Evolutionary conservation across 2,888 invertebrate species (phyloP), one percentile per base, ranked within the genome.

Genomic region (Ormyrus thymus): DNA sequence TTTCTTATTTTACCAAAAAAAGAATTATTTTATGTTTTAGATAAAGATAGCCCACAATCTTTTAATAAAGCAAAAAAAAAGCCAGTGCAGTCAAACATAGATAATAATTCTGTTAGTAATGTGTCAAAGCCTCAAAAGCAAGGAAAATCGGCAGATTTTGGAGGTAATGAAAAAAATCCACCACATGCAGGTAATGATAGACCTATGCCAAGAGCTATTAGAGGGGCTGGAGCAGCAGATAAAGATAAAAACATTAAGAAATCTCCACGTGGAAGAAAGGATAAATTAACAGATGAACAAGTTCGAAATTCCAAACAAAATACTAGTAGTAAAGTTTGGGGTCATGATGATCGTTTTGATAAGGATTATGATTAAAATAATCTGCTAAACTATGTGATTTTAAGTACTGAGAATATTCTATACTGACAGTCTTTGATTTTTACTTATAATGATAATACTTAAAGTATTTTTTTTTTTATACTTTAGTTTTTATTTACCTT

Each of bases 311-410:
- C 85, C 0, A 82, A 83, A 62, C 83, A 81, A 76, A 84, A 84
- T 71, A 85, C 81, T 7, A 81, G 80, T 8, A 85, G 82, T 9
- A 84, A 85, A 77, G 83, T 77, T 72, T 86, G 85, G 85, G 86
- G 84, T 58, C 86, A 86, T 48, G 86, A 86, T 51, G 86, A 86
- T 81, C 83, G 86, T 55, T 86, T 86, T 81, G 84, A 86, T 45
- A 85, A 84, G 56, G 83, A 86, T 81, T 86, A 86, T 72, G 82
- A 79, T 59, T 84, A 79, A 82, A 75, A 10, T 29, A 29, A 29
- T 29, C 29, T 29, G 29, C 2, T 29, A 50, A 64, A 59, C 13
- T 68, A 29, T 9, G 15, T 51, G 15, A 51, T 51, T 65, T 3
- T 29, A 29, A 53, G 61, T 61, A n/a, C 11, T 43, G 13, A 55